These are phyloP conservation scores for Oceanodroma leucorhoa DNA, from an alignment of 2,797 vertebrate species.

Conservation along the genomic window DNA sequence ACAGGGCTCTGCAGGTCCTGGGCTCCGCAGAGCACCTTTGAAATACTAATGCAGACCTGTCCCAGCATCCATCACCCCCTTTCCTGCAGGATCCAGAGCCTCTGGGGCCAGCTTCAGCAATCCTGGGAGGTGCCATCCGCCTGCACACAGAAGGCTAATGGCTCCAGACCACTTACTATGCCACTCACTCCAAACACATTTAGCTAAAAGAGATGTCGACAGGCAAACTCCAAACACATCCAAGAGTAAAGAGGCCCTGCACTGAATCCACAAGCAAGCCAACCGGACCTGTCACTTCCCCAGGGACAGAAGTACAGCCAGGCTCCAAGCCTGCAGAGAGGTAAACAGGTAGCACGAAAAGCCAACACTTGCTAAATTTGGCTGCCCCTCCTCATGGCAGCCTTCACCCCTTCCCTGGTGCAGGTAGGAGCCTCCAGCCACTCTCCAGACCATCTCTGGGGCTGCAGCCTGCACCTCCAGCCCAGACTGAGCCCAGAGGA, in stretches of 20 bases:
- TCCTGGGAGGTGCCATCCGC: accelerated
- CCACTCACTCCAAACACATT: not conserved
- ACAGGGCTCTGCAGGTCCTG: not conserved
- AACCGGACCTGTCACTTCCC: not conserved
- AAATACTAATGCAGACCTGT: not conserved
- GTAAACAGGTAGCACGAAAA: not conserved
- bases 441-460: not conserved
- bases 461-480: not conserved
- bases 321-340: not conserved
- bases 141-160: not conserved
- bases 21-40: not conserved
- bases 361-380: not conserved
- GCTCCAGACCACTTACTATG: not conserved
- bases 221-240: not conserved
- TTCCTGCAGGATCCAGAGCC: not conserved
- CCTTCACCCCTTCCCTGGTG: not conserved
- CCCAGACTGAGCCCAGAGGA: not conserved
- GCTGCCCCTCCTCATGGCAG: not conserved
- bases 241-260: not conserved
- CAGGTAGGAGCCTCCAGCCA: not conserved
- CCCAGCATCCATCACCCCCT: not conserved
- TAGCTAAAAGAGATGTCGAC: not conserved
- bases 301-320: not conserved
- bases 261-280: not conserved
- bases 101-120: not conserved